Base-by-base conservation (phyloP, 2,113 vertebrate genomes). In the Falcunculus frontatus region DNA sequence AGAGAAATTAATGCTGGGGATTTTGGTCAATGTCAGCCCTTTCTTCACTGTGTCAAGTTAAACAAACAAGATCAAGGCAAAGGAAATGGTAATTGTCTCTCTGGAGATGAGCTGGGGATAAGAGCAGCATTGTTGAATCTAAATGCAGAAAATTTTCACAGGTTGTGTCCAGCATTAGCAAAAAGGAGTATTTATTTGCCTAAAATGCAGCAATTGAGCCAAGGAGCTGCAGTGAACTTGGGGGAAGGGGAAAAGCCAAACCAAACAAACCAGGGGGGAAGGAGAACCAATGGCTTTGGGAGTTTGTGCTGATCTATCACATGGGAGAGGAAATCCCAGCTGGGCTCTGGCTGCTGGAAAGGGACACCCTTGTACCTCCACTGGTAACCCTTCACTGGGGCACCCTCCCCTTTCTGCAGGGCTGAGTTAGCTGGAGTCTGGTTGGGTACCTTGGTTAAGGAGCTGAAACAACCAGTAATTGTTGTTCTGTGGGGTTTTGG, bases 1-100 rank as follows among this genome's bases (percentile, higher is more conserved):
- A 98, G 98, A 98, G 98, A 98, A 99, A 99, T 99, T 99, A 99
- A 99, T 99, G 99, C 98, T 98, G 98, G 98, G 97, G 98, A 98
- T 98, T 99, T 99, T 98, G 99, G 98, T 99, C 99, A 99, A 98
- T 99, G 99, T 99, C 99, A 98, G 98, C 98, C 98, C 98, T 99
- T 99, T 99, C 98, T 99, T 99, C 99, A 98, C 98, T 97, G 98
- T 99, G 99, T 99, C 99, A 99, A 99, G 98, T 99, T 99, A 99
- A 99, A 99, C 99, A 99, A 99, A 99, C 99, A 99, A 99, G 98
- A 99, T 99, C 98, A 99, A 99, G 98, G 98, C 97, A 98, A 96
- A 98, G 98, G 96, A 98, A 97, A 99, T 99, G 98, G 98, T 99
- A 99, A 99, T 99, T 99, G 98, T 98, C 98, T 98, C 98, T 98